Percentiles rank a stretch among this genome's conserved stretches.
These are phyloP conservation scores for Aurelia aurita DNA, from an alignment of 30 jellyfish, hydroid and myxozoan genomes.

Conservation along the genomic window DNA sequence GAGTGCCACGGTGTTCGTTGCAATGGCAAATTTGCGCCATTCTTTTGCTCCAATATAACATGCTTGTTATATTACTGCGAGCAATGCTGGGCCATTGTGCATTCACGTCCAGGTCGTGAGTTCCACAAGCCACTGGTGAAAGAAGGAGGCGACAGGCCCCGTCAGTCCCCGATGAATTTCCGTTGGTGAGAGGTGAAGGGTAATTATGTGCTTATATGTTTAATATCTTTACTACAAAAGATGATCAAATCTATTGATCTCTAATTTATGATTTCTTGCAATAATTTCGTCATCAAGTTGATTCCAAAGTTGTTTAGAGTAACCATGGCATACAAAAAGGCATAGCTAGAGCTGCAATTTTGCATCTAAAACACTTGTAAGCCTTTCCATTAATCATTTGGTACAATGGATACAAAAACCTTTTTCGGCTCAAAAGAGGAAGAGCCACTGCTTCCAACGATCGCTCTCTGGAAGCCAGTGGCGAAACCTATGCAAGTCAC, in stretches of 20 bases:
- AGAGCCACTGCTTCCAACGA: too few relatives aligned
- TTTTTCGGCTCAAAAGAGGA: too few relatives aligned
- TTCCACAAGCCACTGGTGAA: constrained; percentile 98
- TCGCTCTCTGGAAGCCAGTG: too few relatives aligned
- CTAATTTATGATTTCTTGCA: constrained; percentile 13
- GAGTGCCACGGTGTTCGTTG: constrained; percentile 99
- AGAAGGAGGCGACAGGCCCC: constrained; percentile 99
- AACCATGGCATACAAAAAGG: background rate
- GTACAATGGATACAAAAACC: too few relatives aligned
- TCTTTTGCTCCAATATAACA: constrained; percentile 98
- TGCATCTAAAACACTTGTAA: too few relatives aligned
- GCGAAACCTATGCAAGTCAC: too few relatives aligned
- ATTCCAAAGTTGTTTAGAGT: constrained; percentile 18
- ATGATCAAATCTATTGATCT: constrained; percentile 23
- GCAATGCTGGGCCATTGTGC: constrained; percentile 99
- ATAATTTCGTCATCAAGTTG: constrained; percentile 13
- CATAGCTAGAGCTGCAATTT: too few relatives aligned
- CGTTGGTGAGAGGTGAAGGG: constrained; percentile 81
- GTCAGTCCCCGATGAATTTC: constrained; percentile 95
- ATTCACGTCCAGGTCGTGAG: constrained; percentile 99
- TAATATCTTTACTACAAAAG: too few relatives aligned
- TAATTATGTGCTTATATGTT: too few relatives aligned
- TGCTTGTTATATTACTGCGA: constrained; percentile 98
- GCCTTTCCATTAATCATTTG: too few relatives aligned
- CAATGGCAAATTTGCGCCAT: constrained; percentile 99